Evolutionary conservation across 2,113 vertebrate genomes (phyloP), one percentile per base, ranked within the genome.

Genomic region (Kryptolebias marmoratus): DNA sequence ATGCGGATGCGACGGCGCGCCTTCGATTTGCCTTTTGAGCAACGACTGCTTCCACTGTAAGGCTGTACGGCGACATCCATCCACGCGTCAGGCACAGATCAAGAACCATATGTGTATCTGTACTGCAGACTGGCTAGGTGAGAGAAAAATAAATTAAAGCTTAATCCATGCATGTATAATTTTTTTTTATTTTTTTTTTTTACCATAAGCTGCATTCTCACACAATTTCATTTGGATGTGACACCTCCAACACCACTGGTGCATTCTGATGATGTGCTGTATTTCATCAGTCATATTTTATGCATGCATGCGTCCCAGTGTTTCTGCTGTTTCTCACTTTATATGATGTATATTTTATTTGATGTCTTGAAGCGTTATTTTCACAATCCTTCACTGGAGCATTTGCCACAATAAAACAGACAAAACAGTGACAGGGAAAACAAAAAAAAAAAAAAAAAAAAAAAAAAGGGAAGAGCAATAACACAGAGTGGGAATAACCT

Each of bases 91-190:
- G 52, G 73, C 27, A 55, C 32, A 12, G 28, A 82, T 67, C 72
- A 75, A 44, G 18, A 48, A 47, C 61, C 65, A 45, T 67, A 73
- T 61, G 56, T 63, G 57, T 57, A 69, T 72, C 71, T 70, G 73
- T 61, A 84, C 58, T 32, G 49, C 47, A 60, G 70, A 28, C 70
- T 4, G 18, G 54, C 62, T 73, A 49, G 31, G 57, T 53, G 15
- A 22, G 42, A 49, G 55, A 57, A 22, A 22, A 22, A 22, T 22
- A 22, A 22, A 22, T 22, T 18, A 45, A 22, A 53, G 53, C 55
- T 56, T 77, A 74, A 76, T 71, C 66, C 36, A 64, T 56, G 68
- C 55, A 60, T 63, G 62, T 32, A 36, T 73, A 75, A 68, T 69
- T 75, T 61, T 52, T 22, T 22, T 22, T 22, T n/a, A n/a, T n/a